Conservation (phyloP, 2,113 vertebrate species). For the Chascanopsetta lugubris region DNA sequence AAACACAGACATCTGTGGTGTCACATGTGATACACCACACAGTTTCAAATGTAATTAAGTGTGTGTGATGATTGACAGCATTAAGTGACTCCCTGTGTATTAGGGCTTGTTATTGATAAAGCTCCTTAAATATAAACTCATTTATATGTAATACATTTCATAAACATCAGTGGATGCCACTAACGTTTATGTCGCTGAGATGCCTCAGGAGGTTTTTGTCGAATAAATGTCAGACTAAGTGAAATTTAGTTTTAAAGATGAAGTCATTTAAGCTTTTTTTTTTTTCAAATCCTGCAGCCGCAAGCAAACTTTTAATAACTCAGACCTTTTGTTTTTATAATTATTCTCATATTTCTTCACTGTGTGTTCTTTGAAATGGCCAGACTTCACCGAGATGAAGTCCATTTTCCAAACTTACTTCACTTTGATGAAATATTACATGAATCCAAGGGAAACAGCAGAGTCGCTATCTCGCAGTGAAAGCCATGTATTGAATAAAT, state of each 20-base stretch:
- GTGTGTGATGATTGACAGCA: neutral
- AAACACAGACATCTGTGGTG: conserved; percentile 14
- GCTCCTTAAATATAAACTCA: neutral
- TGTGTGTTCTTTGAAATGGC: neutral
- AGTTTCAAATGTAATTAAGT: conserved; percentile 12
- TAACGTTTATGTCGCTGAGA: conserved; percentile 6
- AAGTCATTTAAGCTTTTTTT: conserved; percentile 5
- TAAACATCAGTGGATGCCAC: conserved; percentile 5
- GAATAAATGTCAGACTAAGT: neutral
- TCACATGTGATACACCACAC: conserved; percentile 10
- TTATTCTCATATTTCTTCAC: conserved; percentile 9
- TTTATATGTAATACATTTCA: neutral
- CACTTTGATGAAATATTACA: conserved; percentile 5
- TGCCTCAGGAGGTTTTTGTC: neutral
- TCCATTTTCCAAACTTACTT: neutral
- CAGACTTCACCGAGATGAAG: neutral
- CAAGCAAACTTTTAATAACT: conserved; percentile 2
- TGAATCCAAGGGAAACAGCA: neutral
- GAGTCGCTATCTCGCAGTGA: neutral
- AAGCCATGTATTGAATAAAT: neutral
- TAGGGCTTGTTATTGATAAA: conserved; percentile 1
- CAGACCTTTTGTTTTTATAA: conserved; percentile 9
- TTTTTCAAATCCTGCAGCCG: conserved; percentile 13
- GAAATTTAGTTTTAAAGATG: neutral
- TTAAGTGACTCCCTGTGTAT: neutral